Evolutionary conservation across 2,113 vertebrate species (phyloP), one percentile per base, ranked within the genome.

Genomic region (Trachemys scripta): DNA sequence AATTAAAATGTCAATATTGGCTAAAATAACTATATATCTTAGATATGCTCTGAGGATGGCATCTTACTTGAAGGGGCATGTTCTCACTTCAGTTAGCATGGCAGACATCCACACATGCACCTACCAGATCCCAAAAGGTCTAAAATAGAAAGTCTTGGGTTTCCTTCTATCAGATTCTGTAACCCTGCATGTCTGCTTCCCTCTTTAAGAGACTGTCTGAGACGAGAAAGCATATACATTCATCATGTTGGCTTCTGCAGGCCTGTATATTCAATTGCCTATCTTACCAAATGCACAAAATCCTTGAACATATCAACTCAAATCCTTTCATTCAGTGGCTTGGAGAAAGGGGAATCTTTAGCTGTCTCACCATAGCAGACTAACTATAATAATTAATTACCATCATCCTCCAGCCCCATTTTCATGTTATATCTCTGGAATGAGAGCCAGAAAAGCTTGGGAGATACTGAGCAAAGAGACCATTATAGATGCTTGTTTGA

Each of bases 61-160:
- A 53, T 80, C 51, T 75, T 65, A 29, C 6, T 78, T 87, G 38
- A 72, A 84, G 38, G 57, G 57, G 1, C 1, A 10, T 10, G 59
- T 0, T 62, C 47, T 80, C 31, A 45, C 47, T 49, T 53, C 62
- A 12, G 51, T 42, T 75, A 13, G 29, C 16, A 7, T 22, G 89
- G 16, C 8, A 10, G 47, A 49, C 87, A 29, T 20, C 1, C 3
- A 54, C n/a, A 1, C 29, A 38, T 0, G 0, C 56, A 25, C n/a
- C 59, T 82, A 35, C 29, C 16, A 50, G 83, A 90, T 65, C 5
- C 31, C 5, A 47, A 50, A 24, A 10, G 59, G 57, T 22, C 82
- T 80, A 83, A 90, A 83, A 92, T 53, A 10, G 42, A 79, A 10
- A 42, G 14, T 6, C 78, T 79, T 45, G 29, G 5, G 72, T 79